phyloP scores from a whole-genome alignment of 2,888 invertebrate genomes.

The Blastobasis lacticolella region DNA sequence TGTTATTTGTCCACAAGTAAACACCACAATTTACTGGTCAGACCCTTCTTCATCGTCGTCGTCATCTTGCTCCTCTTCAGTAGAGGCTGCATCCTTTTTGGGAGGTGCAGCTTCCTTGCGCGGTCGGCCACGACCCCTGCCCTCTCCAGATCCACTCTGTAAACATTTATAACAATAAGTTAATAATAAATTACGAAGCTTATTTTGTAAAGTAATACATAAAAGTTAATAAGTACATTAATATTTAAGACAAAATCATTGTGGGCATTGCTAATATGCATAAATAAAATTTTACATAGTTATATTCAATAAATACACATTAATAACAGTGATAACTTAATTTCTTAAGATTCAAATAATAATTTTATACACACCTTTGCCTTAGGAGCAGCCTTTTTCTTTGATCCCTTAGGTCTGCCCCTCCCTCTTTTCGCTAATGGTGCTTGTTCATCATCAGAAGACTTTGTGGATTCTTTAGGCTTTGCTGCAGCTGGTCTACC shows the following conservation, averaged over 20 bases:
- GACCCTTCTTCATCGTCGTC: slow-evolving; percentile 70
- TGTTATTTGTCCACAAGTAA: slow-evolving; percentile 42
- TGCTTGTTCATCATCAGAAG: slow-evolving; percentile 69
- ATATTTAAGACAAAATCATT: no score
- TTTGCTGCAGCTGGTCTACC: slow-evolving; percentile 53
- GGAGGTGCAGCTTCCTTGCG: slow-evolving; percentile 67
- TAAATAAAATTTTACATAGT: not conserved
- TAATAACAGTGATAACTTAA: not conserved
- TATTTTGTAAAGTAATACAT: no score
- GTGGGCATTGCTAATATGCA: not conserved
- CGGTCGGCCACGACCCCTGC: slow-evolving; percentile 61
- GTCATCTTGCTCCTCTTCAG: slow-evolving; percentile 67
- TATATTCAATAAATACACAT: not conserved
- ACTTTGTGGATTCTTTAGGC: slow-evolving; percentile 68
- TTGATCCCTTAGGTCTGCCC: slow-evolving; percentile 72
- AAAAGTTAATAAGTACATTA: no score
- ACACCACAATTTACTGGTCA: slow-evolving; percentile 62
- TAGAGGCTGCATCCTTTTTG: slow-evolving; percentile 63
- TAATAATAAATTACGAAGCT: not conserved
- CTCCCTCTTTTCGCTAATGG: slow-evolving; percentile 71
- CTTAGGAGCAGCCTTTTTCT: slow-evolving; percentile 64
- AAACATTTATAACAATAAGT: slow-evolving; percentile 7
- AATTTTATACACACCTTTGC: slow-evolving; percentile 41
- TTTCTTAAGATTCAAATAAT: not conserved
- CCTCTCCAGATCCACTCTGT: slow-evolving; percentile 54